Evolutionary conservation across 2,797 vertebrate genomes (phyloP).

Genomic region (Adrianichthys oophorus): DNA sequence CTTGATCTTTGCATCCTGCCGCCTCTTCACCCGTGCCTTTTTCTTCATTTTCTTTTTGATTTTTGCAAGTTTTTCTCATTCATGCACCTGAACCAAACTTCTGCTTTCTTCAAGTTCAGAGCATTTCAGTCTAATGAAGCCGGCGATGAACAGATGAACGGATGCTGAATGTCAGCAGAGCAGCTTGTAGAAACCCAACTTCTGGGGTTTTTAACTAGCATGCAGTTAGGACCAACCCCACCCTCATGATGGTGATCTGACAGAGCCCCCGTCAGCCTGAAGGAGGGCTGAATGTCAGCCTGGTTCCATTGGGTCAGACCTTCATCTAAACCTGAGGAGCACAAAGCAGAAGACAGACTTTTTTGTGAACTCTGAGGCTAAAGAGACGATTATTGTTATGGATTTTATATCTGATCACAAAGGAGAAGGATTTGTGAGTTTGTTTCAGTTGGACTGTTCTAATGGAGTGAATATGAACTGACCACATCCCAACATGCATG

Average conservation of each 20-base stretch:
- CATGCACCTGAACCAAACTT: no score
- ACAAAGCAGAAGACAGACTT: no score
- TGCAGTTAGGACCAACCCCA: slow-evolving; percentile 16
- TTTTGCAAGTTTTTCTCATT: slow-evolving; percentile 83
- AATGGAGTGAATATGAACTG: not conserved
- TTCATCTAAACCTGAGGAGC: slow-evolving; percentile 35
- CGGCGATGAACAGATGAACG: slow-evolving; percentile 50
- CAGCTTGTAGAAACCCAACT: slow-evolving; percentile 49
- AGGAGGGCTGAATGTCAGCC: slow-evolving; percentile 26
- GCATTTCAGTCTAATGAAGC: not conserved
- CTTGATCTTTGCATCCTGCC: slow-evolving; percentile 85
- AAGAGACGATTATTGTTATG: not conserved
- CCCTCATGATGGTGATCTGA: not conserved
- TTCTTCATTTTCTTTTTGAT: slow-evolving; percentile 95
- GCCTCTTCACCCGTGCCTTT: slow-evolving; percentile 92
- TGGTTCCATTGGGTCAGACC: slow-evolving; percentile 25
- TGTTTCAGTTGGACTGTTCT: no score
- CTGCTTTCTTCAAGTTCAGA: not conserved
- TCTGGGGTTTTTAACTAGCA: slow-evolving; percentile 47
- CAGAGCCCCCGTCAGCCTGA: slow-evolving; percentile 14
- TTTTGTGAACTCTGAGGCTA: not conserved
- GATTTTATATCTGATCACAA: not conserved
- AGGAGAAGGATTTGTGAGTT: no score
- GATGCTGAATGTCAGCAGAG: slow-evolving; percentile 39
- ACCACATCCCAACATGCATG: no score